phyloP scores from a whole-genome alignment of 2,797 vertebrate species.

The Pipistrellus pipistrellus region DNA sequence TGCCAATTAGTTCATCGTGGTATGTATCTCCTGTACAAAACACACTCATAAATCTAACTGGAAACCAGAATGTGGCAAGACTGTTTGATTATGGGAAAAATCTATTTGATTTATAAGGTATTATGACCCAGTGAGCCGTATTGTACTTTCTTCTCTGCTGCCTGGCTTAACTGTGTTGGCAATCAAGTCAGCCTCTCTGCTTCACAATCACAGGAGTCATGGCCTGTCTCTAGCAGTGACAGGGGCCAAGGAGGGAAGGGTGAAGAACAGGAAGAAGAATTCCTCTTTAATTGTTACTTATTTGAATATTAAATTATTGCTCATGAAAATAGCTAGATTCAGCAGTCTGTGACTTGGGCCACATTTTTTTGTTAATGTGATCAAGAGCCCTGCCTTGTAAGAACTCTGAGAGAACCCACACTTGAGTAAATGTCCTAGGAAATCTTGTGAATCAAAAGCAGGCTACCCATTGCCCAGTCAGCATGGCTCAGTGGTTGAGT shows the following conservation, averaged over 20 bases:
- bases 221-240: neutral
- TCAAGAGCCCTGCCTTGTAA: conserved; percentile 27
- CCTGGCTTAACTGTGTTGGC: conserved; percentile 64
- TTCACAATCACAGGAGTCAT: conserved; percentile 64
- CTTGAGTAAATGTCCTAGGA: conserved; percentile 63
- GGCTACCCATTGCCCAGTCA: neutral
- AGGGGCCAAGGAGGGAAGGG: conserved; percentile 52
- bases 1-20: conserved; percentile 64
- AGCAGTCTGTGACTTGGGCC: conserved; percentile 58
- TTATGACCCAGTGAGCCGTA: conserved; percentile 62
- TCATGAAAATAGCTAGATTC: conserved; percentile 76
- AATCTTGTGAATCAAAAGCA: conserved; percentile 66
- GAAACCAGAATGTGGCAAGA: conserved; percentile 77
- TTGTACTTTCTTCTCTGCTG: conserved; percentile 74
- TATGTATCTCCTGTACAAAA: conserved; percentile 67
- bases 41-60: conserved; percentile 67
- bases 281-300: conserved; percentile 67
- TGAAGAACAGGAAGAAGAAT: conserved; percentile 41
- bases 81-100: conserved; percentile 71
- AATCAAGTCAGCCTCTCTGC: neutral
- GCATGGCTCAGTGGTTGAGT: too few relatives aligned
- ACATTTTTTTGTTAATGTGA: conserved; percentile 77
- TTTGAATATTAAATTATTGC: conserved; percentile 80
- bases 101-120: conserved; percentile 75
- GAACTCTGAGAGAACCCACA: conserved; percentile 68